Base-by-base conservation (phyloP, 2,113 vertebrate genomes). In the Cebus imitator region DNA sequence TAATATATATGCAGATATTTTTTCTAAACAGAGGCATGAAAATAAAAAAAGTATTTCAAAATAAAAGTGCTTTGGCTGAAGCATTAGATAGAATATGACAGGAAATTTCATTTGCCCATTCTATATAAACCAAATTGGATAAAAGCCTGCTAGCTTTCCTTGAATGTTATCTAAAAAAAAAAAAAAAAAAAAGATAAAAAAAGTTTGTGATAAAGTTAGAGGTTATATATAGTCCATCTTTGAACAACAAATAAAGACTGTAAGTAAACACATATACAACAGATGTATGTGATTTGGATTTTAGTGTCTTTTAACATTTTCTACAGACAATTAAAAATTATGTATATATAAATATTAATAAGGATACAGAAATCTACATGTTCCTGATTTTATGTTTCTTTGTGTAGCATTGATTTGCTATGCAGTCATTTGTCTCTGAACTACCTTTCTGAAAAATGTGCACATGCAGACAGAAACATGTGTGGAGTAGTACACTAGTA, bases 1-100 rank as follows among this genome's bases (percentile, higher is more conserved):
- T 48, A 87, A 76, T 32, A 91, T 57, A 40, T 48, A 50, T 18
- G 40, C 23, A 96, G 21, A n/a, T 88, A 64, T 61, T 83, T 96
- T 87, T 96, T 52, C 17, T 90, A 91, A 97, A 61, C 20, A 83
- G 73, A 95, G 8, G 3, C 25, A 95, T 81, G n/a, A 37, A 80
- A 75, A 75, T 81, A 93, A 85, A 94, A 94, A 45, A 16, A 89
- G 1, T 64, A 25, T 30, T 43, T 17, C 10, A 58, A 84, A 85
- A 40, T 80, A 57, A 27, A 43, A 87, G 61, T 80, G 40, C 4
- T 90, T 88, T 66, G 30, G 13, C 35, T 89, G 58, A 91, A 90
- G 8, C 13, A 73, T 72, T 68, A 43, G 75, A 66, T 25, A 30
- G n/a, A 40, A 2, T 43, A 45, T 37, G 23, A 90, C 32, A 75